Percentiles rank a stretch among this genome's conserved stretches.
Conservation (phyloP, 1,140 invertebrate species). For the Tigriopus japonicus region DNA sequence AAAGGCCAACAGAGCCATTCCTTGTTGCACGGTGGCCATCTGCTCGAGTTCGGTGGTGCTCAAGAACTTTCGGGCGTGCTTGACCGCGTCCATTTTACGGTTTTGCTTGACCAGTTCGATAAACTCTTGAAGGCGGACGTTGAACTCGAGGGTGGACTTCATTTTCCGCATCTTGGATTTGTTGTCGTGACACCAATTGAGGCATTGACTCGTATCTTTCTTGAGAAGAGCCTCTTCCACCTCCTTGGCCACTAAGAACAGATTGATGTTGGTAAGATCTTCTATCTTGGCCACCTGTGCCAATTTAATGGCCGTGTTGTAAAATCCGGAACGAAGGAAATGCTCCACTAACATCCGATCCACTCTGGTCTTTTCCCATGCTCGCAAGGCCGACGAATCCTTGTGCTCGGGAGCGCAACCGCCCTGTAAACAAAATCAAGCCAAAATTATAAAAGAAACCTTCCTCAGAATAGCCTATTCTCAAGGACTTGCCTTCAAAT, state of each 20-base stretch:
- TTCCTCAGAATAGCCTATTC: constrained; percentile 15
- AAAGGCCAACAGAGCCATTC: constrained; percentile 87
- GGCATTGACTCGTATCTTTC: constrained; percentile 65
- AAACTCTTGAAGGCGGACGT: constrained; percentile 48
- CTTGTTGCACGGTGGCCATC: constrained; percentile 65
- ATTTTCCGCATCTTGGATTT: constrained; percentile 84
- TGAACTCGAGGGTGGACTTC: constrained; percentile 74
- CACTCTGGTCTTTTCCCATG: constrained; percentile 64
- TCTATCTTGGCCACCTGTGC: constrained; percentile 51
- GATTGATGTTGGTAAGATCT: constrained; percentile 80
- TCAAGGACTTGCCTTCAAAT: constrained; percentile 58
- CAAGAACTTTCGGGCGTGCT: constrained; percentile 83
- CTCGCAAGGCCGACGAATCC: too few relatives aligned
- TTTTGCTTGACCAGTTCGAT: constrained; percentile 78
- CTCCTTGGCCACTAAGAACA: constrained; percentile 72
- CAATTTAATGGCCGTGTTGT: constrained; percentile 56
- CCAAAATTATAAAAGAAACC: too few relatives aligned
- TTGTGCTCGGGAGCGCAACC: too few relatives aligned
- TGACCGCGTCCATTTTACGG: constrained; percentile 67
- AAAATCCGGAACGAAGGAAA: constrained; percentile 84
- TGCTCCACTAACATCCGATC: constrained; percentile 93
- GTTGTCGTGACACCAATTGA: constrained; percentile 95
- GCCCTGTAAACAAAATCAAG: too few relatives aligned
- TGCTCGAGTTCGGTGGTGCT: constrained; percentile 66
- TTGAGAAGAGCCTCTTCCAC: constrained; percentile 45